A percentile compares a stretch with the other conserved stretches of the same genome.
Conservation (phyloP, 2,888 invertebrate genomes). For the Hypsopygia costalis region DNA sequence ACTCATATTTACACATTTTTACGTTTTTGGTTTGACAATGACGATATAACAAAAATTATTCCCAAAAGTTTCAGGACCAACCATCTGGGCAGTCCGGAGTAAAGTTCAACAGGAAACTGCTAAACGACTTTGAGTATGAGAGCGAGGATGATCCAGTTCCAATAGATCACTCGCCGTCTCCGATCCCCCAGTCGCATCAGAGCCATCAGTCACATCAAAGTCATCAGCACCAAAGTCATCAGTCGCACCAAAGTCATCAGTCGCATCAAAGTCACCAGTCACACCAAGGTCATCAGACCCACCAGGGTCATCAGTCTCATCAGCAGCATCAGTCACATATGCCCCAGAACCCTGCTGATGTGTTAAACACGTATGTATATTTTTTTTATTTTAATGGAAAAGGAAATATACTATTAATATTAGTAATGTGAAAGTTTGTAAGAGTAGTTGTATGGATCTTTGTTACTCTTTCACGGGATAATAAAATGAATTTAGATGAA, state of each 20-base stretch:
- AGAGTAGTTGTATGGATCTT: no score
- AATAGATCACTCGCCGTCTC: constrained; percentile 36
- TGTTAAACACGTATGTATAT: constrained; percentile 37
- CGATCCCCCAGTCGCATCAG: constrained; percentile 24
- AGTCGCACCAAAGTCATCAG: constrained; percentile 9
- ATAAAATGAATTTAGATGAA: no score
- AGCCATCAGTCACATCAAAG: constrained; percentile 6
- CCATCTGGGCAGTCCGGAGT: constrained; percentile 63
- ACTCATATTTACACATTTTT: no score
- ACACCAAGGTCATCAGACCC: constrained; percentile 1
- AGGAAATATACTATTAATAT: no score
- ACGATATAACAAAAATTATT: no score
- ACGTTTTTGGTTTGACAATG: no score
- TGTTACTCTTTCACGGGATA: no score
- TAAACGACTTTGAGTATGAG: constrained; percentile 93
- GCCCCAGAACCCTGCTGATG: constrained; percentile 46
- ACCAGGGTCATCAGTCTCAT: constrained; percentile 5
- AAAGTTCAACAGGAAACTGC: constrained; percentile 90
- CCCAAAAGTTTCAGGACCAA: constrained; percentile 61
- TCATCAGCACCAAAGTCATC: constrained; percentile 11
- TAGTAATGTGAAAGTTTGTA: no score
- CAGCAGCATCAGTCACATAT: constrained; percentile 17
- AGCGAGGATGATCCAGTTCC: constrained; percentile 90
- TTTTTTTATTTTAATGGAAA: not conserved
- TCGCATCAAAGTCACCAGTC: constrained; percentile 5